Percentiles rank a stretch among this genome's conserved stretches.
phyloP scores from a whole-genome alignment of 2,797 vertebrate genomes.

The Poecilia wingei region DNA sequence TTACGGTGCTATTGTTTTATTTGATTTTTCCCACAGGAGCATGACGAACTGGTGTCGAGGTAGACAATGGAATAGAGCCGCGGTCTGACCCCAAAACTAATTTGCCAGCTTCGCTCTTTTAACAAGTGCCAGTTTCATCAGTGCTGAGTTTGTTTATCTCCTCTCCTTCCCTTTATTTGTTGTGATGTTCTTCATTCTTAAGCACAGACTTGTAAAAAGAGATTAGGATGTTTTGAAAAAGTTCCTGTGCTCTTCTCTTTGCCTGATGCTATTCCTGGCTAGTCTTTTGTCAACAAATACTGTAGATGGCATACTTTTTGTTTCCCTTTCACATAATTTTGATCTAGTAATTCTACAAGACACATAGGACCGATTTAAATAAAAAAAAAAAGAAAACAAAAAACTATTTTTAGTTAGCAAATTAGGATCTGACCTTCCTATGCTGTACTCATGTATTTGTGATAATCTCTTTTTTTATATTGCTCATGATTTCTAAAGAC shows the following conservation, averaged over 20 bases:
- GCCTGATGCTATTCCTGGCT: background rate
- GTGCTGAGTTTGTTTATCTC: conserved; percentile 70
- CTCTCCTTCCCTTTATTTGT: conserved; percentile 65
- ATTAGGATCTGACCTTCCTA: background rate
- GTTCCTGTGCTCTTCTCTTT: background rate
- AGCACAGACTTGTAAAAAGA: conserved; percentile 27
- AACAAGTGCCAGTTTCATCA: conserved; percentile 64
- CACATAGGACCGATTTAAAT: too few relatives aligned
- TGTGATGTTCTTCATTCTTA: conserved; percentile 50
- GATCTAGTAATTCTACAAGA: background rate
- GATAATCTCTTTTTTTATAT: conserved; percentile 15
- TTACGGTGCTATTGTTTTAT: conserved; percentile 77
- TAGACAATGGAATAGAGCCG: conserved; percentile 71
- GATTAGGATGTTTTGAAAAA: background rate
- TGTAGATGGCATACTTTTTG: background rate
- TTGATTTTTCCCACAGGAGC: conserved; percentile 78
- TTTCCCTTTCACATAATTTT: background rate
- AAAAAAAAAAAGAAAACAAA: background rate
- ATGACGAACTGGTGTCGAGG: conserved; percentile 69
- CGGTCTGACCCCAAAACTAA: conserved; percentile 78
- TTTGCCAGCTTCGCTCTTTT: conserved; percentile 73
- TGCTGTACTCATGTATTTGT: conserved; percentile 11
- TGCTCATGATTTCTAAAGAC: conserved; percentile 33
- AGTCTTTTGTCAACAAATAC: background rate
- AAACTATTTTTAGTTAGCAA: background rate